Conservation (phyloP, 2,888 invertebrate species). For the Brachynemurus nebulosus region DNA sequence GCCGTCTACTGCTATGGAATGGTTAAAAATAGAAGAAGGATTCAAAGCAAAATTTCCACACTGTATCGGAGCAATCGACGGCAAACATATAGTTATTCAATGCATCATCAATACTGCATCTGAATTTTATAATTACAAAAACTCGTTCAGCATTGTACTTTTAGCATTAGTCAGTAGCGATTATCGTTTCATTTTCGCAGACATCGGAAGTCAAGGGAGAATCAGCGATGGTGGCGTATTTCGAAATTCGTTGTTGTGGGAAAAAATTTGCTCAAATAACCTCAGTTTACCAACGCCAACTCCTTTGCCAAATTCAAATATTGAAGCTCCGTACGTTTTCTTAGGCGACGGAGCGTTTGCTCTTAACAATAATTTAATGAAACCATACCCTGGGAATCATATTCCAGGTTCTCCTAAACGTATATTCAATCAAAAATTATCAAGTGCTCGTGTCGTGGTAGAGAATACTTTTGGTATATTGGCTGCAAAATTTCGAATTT, state of each 20-base stretch:
- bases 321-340: constrained; percentile 15
- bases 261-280: constrained; percentile 11
- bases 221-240: constrained; percentile 20
- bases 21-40: constrained; percentile 6
- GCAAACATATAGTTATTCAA: constrained; percentile 21
- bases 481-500: constrained; percentile 11
- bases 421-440: constrained; percentile 16
- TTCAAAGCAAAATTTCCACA: constrained; percentile 15
- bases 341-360: constrained; percentile 13
- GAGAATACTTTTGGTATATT: constrained; percentile 18
- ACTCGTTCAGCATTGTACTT: constrained; percentile 20
- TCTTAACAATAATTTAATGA: constrained; percentile 13
- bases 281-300: constrained; percentile 11
- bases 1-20: constrained; percentile 4
- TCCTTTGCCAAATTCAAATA: constrained; percentile 13
- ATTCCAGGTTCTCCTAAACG: constrained; percentile 13
- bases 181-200: constrained; percentile 22
- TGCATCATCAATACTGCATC: constrained; percentile 18
- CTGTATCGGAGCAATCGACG: constrained; percentile 5
- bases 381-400: constrained; percentile 16
- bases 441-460: constrained; percentile 14
- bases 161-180: constrained; percentile 20
- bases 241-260: constrained; percentile 11
- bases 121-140: constrained; percentile 22
- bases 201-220: constrained; percentile 23